Base-by-base conservation (phyloP, 1,140 invertebrate genomes). In the Neodiprion fabricii region DNA sequence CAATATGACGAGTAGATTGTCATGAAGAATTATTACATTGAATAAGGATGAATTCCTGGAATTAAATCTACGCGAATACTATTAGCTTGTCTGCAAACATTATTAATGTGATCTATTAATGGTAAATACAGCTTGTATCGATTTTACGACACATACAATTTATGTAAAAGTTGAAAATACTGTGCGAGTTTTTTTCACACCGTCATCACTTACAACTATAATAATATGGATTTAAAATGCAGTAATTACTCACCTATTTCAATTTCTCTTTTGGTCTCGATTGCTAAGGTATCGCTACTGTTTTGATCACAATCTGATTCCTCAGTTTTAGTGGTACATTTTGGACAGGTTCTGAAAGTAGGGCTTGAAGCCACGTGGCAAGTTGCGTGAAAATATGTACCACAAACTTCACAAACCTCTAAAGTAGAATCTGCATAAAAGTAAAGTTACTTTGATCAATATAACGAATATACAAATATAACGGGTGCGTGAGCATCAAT, bases 301-400 rank as follows among this genome's bases (percentile, higher is more conserved):
- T 61, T 17, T 61, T 17, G 53, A 61, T 61, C 53, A 0, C 28
- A 40, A 40, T 40, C 28, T 40, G 4, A 7, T 61, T 14, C 53
- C n/a, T 17, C n/a, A 14, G 11, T 12, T 40, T 40, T 40, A 40
- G 28, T 14, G n/a, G n/a, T 76, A 69, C 86, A 87, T 67, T 84
- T 87, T 9, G 87, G 86, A 71, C 87, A 88, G 23, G 74, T 82
- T 70, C 81, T 81, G 9, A 79, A 47, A 7, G 86, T 83, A 17
- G 83, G 82, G 2, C 84, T 79, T 11, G 82, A 80, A 65, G 80
- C 71, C 5, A 82, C 81, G 73, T 90, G 90, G 78, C 90, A 91
- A 17, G 87, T 88, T 8, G 90, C 81, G 75, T 91, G 90, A 80
- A 90, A 91, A 74, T 85, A 88, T 40, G 85, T 83, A 49, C 85